Percentiles rank a stretch among this genome's conserved stretches.
These are phyloP conservation scores for Deladenus siricidicola DNA, from an alignment of 2,888 invertebrate genomes.

Conservation along the genomic window DNA sequence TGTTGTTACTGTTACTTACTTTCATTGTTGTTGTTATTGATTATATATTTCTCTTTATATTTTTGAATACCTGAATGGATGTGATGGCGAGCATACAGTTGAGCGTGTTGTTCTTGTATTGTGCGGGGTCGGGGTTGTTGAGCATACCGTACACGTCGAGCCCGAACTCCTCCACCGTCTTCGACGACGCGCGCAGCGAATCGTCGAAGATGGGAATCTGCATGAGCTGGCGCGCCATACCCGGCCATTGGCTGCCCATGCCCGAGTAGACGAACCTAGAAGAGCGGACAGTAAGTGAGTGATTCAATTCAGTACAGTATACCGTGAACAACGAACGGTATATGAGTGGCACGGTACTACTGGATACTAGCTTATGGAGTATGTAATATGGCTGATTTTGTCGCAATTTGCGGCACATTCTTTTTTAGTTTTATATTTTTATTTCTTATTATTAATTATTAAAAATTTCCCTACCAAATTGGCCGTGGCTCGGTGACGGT, in stretches of 20 bases:
- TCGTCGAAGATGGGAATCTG: constrained; percentile 70
- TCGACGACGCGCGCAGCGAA: constrained; percentile 61
- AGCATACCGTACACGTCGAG: constrained; percentile 74
- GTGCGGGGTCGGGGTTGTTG: constrained; percentile 63
- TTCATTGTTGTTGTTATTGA: too few species aligned
- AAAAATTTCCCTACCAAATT: constrained; percentile 62
- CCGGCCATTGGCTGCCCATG: constrained; percentile 96
- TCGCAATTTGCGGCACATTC: not conserved
- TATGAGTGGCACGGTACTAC: too few species aligned
- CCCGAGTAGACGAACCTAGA: constrained; percentile 80
- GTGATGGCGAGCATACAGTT: constrained; percentile 88
- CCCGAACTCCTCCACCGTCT: constrained; percentile 67
- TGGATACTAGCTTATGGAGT: too few species aligned
- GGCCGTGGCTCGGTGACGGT: constrained; percentile 56
- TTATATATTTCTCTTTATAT: too few species aligned
- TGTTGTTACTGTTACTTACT: too few species aligned
- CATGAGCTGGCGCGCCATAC: constrained; percentile 83
- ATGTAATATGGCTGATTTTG: too few species aligned
- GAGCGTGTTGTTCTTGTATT: constrained; percentile 67
- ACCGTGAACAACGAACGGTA: too few species aligned
- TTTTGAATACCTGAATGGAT: constrained; percentile 69
- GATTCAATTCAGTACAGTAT: not conserved
- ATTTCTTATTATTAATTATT: not conserved
- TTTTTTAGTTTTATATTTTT: not conserved
- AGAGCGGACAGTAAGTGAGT: too few species aligned